Evolutionary conservation across 2,888 invertebrate genomes (phyloP).

Genomic region (Magallana nippona): DNA sequence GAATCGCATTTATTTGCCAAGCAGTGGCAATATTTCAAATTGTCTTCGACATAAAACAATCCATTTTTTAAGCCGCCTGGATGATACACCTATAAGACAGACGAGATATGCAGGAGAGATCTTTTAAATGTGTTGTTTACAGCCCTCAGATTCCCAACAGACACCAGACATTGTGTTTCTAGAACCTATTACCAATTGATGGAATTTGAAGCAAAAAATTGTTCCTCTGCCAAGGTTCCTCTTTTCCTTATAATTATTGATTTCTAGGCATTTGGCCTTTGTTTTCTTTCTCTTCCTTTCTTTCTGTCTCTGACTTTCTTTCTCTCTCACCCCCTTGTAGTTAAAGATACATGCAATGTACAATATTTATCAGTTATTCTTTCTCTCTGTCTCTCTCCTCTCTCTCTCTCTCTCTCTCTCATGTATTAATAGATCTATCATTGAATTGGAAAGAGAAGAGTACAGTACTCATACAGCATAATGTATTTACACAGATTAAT

Average conservation of each 20-base stretch:
- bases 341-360: too few species aligned
- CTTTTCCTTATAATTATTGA: background rate
- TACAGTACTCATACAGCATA: too few species aligned
- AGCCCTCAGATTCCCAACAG: background rate
- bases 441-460: too few species aligned
- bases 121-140: slow-evolving; percentile 29
- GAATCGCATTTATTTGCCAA: slow-evolving; percentile 19
- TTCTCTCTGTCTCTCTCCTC: too few species aligned
- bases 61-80: background rate
- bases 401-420: too few species aligned
- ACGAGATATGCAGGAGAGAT: slow-evolving; percentile 23
- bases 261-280: background rate
- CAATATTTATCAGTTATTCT: too few species aligned
- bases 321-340: too few species aligned
- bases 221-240: background rate
- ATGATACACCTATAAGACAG: slow-evolving; percentile 17
- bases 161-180: slow-evolving; percentile 2
- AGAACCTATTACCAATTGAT: background rate
- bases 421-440: too few species aligned
- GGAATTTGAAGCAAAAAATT: background rate
- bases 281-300: background rate
- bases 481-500: too few species aligned
- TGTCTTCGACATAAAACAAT: slow-evolving; percentile 31
- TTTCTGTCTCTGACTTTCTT: too few species aligned
- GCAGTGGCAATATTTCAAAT: slow-evolving; percentile 35